These are phyloP conservation scores for Brachionichthys hirsutus DNA, from an alignment of 2,113 vertebrate genomes.

Conservation along the genomic window DNA sequence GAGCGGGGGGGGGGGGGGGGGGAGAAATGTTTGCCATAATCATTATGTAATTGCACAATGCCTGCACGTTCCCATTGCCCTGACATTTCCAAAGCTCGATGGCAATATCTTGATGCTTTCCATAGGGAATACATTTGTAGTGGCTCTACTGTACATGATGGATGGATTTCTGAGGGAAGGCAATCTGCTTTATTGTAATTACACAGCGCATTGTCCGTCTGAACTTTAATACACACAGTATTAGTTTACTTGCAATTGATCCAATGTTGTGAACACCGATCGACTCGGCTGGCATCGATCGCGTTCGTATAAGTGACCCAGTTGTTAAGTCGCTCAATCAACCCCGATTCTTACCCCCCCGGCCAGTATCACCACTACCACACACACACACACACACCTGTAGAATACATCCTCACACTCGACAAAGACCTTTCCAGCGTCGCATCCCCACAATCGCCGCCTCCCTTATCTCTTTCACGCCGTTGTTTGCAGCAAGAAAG, in stretches of 20 bases:
- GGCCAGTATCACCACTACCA: slow-evolving; percentile 1
- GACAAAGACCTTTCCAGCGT: slow-evolving; percentile 70
- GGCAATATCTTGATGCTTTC: slow-evolving; percentile 76
- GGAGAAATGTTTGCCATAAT: slow-evolving; percentile 75
- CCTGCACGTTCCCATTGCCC: slow-evolving; percentile 77
- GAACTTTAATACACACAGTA: slow-evolving; percentile 54
- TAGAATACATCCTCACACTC: slow-evolving; percentile 14
- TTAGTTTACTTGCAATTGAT: slow-evolving; percentile 55
- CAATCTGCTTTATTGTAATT: slow-evolving; percentile 72
- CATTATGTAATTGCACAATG: slow-evolving; percentile 76
- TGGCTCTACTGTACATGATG: slow-evolving; percentile 64
- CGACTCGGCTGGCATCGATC: slow-evolving; percentile 37
- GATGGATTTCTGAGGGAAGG: slow-evolving; percentile 68
- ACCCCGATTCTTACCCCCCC: slow-evolving; percentile 9
- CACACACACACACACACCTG: neutral
- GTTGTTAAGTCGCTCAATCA: slow-evolving; percentile 40
- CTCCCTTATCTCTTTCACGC: slow-evolving; percentile 73
- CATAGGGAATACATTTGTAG: slow-evolving; percentile 68
- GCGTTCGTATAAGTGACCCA: slow-evolving; percentile 39
- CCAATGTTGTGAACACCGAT: slow-evolving; percentile 30
- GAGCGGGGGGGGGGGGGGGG: no score
- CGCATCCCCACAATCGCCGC: slow-evolving; percentile 69
- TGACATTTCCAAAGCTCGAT: slow-evolving; percentile 79
- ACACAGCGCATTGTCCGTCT: slow-evolving; percentile 56
- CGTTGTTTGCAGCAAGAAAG: slow-evolving; percentile 72